phyloP scores from a whole-genome alignment of 2,888 invertebrate genomes.

The Leucophenga montana region DNA sequence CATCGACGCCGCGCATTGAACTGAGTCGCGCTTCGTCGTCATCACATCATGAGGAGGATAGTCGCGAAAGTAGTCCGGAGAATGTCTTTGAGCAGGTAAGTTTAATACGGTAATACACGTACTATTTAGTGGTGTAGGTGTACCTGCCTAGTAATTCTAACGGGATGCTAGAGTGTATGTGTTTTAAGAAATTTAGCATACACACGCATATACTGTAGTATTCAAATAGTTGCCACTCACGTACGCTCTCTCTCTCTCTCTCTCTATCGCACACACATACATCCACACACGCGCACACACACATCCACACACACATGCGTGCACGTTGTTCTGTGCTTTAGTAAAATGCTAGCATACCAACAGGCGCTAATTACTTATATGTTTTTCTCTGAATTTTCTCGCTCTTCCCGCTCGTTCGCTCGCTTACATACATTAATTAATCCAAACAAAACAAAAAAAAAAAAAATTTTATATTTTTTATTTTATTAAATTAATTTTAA shows the following conservation, averaged over 20 bases:
- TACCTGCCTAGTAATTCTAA: too few relatives aligned
- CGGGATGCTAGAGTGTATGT: background rate
- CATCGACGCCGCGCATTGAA: conserved; percentile 88
- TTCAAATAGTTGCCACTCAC: background rate
- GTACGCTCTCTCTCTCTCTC: conserved; percentile 10
- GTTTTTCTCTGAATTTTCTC: background rate
- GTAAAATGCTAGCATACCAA: conserved; percentile 19
- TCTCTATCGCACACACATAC: conserved; percentile 22
- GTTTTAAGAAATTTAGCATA: background rate
- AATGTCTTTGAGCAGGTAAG: conserved; percentile 83
- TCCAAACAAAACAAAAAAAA: too few relatives aligned
- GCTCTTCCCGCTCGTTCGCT: background rate
- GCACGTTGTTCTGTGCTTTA: background rate
- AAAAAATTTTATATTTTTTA: too few relatives aligned
- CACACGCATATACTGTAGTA: background rate
- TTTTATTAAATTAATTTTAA: background rate
- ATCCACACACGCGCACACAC: conserved; percentile 40
- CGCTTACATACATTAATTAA: background rate
- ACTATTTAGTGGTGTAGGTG: too few relatives aligned
- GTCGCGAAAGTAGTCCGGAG: conserved; percentile 88
- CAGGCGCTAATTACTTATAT: conserved; percentile 22
- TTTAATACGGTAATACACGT: too few relatives aligned
- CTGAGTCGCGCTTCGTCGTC: conserved; percentile 92
- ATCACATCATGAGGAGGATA: conserved; percentile 84
- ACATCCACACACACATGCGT: conserved; percentile 23